phyloP scores from a whole-genome alignment of 2,113 vertebrate species.

The Herpetotheres cachinnans region DNA sequence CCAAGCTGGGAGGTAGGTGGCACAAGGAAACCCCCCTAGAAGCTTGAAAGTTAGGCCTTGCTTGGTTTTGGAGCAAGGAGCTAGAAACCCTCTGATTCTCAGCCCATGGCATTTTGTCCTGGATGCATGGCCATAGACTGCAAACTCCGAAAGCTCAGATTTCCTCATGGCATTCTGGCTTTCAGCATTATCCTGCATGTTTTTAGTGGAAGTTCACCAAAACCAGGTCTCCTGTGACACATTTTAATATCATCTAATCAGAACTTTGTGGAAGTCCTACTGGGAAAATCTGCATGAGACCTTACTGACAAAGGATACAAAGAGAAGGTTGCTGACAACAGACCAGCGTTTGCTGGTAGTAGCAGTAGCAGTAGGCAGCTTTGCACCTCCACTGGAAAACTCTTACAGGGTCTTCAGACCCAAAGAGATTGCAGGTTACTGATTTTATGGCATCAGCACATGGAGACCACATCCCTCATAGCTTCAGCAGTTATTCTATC shows the following conservation, averaged over 20 bases:
- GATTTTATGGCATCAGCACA: background rate
- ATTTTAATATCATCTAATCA: background rate
- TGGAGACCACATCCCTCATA: background rate
- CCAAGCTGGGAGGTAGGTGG: background rate
- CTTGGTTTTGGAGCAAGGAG: background rate
- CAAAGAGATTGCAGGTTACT: background rate
- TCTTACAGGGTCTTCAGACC: background rate
- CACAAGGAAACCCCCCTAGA: background rate
- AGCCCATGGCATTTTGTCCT: background rate
- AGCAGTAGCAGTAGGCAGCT: background rate
- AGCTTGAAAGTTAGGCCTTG: background rate
- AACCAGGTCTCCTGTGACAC: background rate
- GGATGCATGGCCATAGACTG: background rate
- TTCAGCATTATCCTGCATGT: background rate
- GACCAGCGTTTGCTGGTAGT: background rate
- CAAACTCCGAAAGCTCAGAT: background rate
- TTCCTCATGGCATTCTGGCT: background rate
- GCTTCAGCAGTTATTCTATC: background rate
- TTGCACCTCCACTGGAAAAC: background rate
- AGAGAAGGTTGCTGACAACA: background rate
- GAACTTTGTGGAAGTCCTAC: background rate
- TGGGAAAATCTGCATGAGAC: background rate
- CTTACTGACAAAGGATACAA: background rate
- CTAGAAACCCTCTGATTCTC: background rate
- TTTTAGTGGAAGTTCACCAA: background rate